These are phyloP conservation scores for Mus minutoides DNA, from an alignment of 2,797 vertebrate genomes.

Conservation along the genomic window DNA sequence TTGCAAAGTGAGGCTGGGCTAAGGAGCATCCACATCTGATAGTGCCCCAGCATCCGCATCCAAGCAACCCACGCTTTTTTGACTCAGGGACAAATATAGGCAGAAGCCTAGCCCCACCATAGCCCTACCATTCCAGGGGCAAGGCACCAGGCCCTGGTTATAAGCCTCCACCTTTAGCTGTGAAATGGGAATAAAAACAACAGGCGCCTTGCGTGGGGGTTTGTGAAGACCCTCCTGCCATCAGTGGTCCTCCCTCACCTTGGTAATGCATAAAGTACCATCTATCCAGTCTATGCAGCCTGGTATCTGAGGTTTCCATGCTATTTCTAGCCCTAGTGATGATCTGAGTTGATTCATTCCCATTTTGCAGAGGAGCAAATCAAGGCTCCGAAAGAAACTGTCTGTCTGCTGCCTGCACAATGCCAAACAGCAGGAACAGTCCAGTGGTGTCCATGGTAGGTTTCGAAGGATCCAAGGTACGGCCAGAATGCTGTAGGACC, in stretches of 20 bases:
- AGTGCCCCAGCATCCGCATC: rapidly evolving
- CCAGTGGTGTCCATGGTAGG: rapidly evolving
- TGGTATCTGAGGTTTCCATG: rapidly evolving
- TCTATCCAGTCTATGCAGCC: not conserved
- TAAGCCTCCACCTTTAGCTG: not conserved
- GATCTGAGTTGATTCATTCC: not conserved
- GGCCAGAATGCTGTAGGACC: not conserved
- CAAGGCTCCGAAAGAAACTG: not conserved
- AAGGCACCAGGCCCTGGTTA: rapidly evolving
- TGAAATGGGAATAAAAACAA: not conserved
- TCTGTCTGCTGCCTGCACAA: rapidly evolving
- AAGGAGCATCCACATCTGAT: not conserved
- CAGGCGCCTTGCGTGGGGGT: rapidly evolving
- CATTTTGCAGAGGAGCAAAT: not conserved
- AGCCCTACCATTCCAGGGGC: rapidly evolving
- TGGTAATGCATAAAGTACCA: too few species aligned
- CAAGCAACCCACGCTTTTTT: not conserved
- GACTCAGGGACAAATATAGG: too few species aligned
- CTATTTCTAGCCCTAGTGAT: not conserved
- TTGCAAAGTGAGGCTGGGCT: not conserved
- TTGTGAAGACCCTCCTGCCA: rapidly evolving
- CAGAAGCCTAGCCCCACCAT: rapidly evolving
- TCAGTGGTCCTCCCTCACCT: rapidly evolving
- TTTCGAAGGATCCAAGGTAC: rapidly evolving
- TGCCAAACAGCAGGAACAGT: not conserved